Evolutionary conservation across 2,888 invertebrate genomes (phyloP).

Genomic region (Dyspetes luteomarginatus): DNA sequence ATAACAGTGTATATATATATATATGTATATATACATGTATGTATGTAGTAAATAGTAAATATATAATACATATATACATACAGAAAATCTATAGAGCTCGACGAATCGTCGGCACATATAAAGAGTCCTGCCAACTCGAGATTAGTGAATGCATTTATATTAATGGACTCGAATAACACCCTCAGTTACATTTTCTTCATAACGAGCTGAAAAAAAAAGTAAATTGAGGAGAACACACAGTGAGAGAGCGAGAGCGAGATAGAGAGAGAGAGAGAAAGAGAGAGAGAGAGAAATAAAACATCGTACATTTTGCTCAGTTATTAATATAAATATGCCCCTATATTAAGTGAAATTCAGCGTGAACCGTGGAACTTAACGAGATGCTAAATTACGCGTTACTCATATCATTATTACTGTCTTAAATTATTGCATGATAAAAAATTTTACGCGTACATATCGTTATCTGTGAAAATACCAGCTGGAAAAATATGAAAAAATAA

Average conservation of each 20-base stretch:
- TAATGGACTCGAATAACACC: constrained; percentile 10
- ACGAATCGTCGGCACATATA: too few relatives aligned
- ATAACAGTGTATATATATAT: too few relatives aligned
- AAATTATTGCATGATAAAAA: not conserved
- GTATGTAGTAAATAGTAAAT: not conserved
- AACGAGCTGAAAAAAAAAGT: not conserved
- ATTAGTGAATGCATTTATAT: constrained; percentile 31
- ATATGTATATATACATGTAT: not conserved
- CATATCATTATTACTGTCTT: not conserved
- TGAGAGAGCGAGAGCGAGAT: not conserved
- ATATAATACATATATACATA: too few relatives aligned
- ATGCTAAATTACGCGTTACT: too few relatives aligned
- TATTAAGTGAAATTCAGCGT: not conserved
- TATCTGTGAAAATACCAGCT: too few relatives aligned
- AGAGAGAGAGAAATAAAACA: constrained; percentile 3
- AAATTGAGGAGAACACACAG: constrained; percentile 44
- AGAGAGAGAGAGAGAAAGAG: constrained; percentile 11
- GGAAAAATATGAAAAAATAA: too few relatives aligned
- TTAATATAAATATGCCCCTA: not conserved
- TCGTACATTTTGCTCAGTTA: not conserved
- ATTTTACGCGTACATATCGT: not conserved
- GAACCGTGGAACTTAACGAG: not conserved
- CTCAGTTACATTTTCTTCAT: constrained; percentile 16
- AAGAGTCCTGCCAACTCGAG: not conserved
- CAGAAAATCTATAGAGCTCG: too few relatives aligned